Evolutionary conservation across 2,797 vertebrate genomes (phyloP), one percentile per base, ranked within the genome.

Genomic region (Aulostomus chinensis): DNA sequence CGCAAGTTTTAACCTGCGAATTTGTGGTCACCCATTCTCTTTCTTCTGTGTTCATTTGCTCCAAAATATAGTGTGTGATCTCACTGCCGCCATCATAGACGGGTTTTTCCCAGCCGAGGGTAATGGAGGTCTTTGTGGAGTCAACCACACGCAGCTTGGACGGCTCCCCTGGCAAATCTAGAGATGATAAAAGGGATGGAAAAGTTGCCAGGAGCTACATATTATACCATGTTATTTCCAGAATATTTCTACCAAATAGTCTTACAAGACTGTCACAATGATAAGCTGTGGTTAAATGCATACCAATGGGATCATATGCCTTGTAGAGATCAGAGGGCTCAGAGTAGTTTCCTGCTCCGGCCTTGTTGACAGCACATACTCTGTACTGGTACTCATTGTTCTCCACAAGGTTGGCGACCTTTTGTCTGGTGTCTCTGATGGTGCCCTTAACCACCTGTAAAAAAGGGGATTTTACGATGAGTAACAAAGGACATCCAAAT

Each of bases 401-500:
- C 74, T 97, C 95, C 9, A 83, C 90, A 57, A 99, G 91, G 73
- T 90, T 93, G 29, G 88, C 86, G 57, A 97, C 96, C 83, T 98
- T 99, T 71, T 99, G 94, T 64, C 97, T 93, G 35, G 96, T 99
- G 83, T 99, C 97, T 71, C 97, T 93, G 78, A 98, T 97, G 4
- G 93, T 92, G 81, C 95, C 94, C 80, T 98, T 99, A 58, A 92
- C 81, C 71, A 99, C 95, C 88, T 89, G 24, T 10, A 41, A 13
- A 56, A 39, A 56, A 38, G 42, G 33, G 2, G 0, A 1, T n/a
- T n/a, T n/a, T n/a, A n/a, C n/a, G n/a, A n/a, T n/a, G n/a, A n/a
- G n/a, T n/a, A n/a, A n/a, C n/a, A n/a, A n/a, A n/a, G n/a, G n/a
- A n/a, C n/a, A n/a, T n/a, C n/a, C n/a, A n/a, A n/a, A n/a, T n/a